Evolutionary conservation across 2,797 vertebrate species (phyloP), one percentile per base, ranked within the genome.

Genomic region (Tenualosa thibaudeaui): DNA sequence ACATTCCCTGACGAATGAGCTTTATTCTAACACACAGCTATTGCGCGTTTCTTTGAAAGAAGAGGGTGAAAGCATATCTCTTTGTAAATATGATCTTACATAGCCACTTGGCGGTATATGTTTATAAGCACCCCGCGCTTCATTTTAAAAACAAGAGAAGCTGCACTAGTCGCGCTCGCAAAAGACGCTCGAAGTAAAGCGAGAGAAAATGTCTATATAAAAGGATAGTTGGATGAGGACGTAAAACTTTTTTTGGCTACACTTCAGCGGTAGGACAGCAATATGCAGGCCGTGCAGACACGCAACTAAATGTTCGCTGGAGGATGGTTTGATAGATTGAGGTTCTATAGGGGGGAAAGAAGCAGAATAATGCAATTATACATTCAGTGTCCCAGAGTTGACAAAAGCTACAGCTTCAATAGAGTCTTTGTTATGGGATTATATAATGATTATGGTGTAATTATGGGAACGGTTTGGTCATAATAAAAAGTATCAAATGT

Each of bases 381-480:
- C 96, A 97, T 98, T 97, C 97, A 96, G 96, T 96, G 96, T 97
- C 96, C 96, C 96, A 92, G 96, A 97, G 95, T 95, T 97, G 96
- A 98, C 97, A 98, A 98, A 98, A 98, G 96, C 96, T 95, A 94
- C 96, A 94, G 95, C 86, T 96, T 98, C 96, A 98, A 99, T 97
- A 94, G 96, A 96, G 94, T 96, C 98, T 98, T 99, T 99, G 97
- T 99, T 98, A 95, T 94, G 94, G 96, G 97, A 98, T 99, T 99
- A 99, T 98, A 98, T 98, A 98, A 99, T 99, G 97, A 98, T 97
- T 97, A 97, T 96, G 97, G 96, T 96, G 96, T 98, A 98, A 98
- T 99, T 98, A 98, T 97, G 96, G 95, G 94, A 94, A 96, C 94
- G 95, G 96, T 85, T 82, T 96, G 95, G 96, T 96, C 95, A 97